phyloP scores from a whole-genome alignment of 1,140 invertebrate species.

The Pseudomyrmex concolor region DNA sequence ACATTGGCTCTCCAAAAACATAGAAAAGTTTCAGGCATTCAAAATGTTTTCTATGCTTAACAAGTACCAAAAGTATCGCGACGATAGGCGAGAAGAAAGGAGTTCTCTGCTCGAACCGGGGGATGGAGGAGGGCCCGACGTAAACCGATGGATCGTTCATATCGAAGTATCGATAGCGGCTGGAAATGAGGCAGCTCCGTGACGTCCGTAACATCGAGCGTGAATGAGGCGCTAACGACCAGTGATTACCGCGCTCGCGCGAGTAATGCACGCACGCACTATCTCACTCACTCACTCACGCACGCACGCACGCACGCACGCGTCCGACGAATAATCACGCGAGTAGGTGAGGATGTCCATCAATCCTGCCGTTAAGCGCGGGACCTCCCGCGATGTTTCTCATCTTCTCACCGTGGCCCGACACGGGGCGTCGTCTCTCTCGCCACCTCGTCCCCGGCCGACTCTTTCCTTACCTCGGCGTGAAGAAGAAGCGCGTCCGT shows the following conservation, averaged over 20 bases:
- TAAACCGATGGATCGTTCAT: conserved; percentile 57
- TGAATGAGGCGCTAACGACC: conserved; percentile 82
- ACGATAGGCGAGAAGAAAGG: neutral
- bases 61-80: conserved; percentile 28
- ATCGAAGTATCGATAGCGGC: conserved; percentile 65
- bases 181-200: conserved; percentile 69
- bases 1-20: neutral
- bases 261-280: neutral
- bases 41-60: neutral
- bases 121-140: neutral
- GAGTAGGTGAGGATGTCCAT: conserved; percentile 79
- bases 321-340: conserved; percentile 65
- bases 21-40: conserved; percentile 27
- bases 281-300: conserved; percentile 59
- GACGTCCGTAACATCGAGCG: conserved; percentile 70
- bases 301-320: conserved; percentile 32
- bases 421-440: conserved; percentile 63
- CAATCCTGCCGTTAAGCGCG: conserved; percentile 77
- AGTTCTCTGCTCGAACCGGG: neutral
- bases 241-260: conserved; percentile 71
- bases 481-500: conserved; percentile 46
- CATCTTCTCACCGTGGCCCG: conserved; percentile 77
- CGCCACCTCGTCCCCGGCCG: conserved; percentile 11
- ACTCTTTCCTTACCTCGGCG: conserved; percentile 15
- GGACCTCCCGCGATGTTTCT: conserved; percentile 83